Evolutionary conservation across 2,888 invertebrate genomes (phyloP).

Genomic region (Ditula angustiorana): DNA sequence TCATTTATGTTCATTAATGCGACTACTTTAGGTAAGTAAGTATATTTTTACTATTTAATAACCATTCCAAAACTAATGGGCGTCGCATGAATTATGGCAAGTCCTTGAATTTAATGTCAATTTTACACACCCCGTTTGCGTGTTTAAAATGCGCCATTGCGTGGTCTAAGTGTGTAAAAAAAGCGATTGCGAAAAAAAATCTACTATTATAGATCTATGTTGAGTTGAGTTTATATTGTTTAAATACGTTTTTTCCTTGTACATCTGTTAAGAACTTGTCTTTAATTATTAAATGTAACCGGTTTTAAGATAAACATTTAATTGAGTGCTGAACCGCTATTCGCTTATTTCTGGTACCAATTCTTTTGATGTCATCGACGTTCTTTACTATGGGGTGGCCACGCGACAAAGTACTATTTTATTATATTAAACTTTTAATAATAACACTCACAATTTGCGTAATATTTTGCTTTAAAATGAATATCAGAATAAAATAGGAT

Average conservation of each 20-base stretch:
- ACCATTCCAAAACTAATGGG: background rate
- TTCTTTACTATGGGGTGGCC: slow-evolving; percentile 19
- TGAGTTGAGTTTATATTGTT: no score
- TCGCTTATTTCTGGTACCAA: slow-evolving; percentile 30
- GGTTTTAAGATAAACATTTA: no score
- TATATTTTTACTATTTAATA: slow-evolving; percentile 4
- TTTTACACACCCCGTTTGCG: slow-evolving; percentile 34
- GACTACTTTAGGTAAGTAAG: background rate
- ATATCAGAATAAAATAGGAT: no score
- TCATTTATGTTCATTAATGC: background rate
- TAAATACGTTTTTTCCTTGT: no score
- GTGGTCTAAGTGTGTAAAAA: slow-evolving; percentile 18
- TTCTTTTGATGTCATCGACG: slow-evolving; percentile 31
- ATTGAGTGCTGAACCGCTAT: background rate
- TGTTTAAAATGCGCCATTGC: slow-evolving; percentile 17
- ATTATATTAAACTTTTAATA: background rate
- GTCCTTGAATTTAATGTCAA: slow-evolving; percentile 25
- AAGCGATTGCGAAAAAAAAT: no score
- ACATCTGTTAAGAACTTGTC: no score
- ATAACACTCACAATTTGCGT: background rate
- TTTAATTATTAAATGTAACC: no score
- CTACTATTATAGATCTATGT: no score
- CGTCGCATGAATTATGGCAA: slow-evolving; percentile 1
- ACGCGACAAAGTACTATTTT: slow-evolving; percentile 11
- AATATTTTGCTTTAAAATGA: no score